phyloP scores from a whole-genome alignment of 2,797 vertebrate genomes.

The Sebastes diaconus region DNA sequence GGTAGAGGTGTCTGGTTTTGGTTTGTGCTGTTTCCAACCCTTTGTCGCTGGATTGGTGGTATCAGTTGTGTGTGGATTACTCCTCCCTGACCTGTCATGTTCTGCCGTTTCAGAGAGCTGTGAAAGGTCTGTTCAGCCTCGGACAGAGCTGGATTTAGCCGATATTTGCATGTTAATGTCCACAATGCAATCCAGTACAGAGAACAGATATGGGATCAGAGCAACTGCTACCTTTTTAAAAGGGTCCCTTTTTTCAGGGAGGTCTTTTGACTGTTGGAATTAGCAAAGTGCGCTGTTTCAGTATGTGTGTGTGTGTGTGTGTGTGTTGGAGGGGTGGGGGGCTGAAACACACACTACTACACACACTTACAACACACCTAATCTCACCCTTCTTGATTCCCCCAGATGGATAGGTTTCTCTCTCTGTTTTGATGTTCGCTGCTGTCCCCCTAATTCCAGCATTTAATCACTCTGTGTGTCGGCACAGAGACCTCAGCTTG shows the following conservation, averaged over 20 bases:
- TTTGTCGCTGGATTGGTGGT: conserved; percentile 7
- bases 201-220: conserved; percentile 67
- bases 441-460: conserved; percentile 69
- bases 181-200: conserved; percentile 52
- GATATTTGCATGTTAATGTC: conserved; percentile 78
- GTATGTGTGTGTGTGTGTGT: conserved; percentile 7
- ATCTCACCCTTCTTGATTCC: conserved; percentile 67
- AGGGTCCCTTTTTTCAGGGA: conserved; percentile 48
- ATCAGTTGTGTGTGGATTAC: conserved; percentile 46
- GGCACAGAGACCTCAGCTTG: conserved; percentile 64
- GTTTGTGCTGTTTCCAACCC: conserved; percentile 13
- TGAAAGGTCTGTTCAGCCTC: conserved; percentile 58
- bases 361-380: conserved; percentile 55
- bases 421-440: conserved; percentile 70
- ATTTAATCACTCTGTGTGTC: conserved; percentile 78
- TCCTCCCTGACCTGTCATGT: conserved; percentile 36
- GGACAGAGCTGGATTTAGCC: conserved; percentile 62
- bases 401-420: conserved; percentile 73
- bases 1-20: background rate
- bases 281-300: conserved; percentile 65
- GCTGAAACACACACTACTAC: conserved; percentile 43
- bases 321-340: conserved; percentile 9
- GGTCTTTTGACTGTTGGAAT: conserved; percentile 75
- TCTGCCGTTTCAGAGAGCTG: conserved; percentile 29
- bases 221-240: conserved; percentile 67